phyloP scores from a whole-genome alignment of 37 sponge, comb jelly and placozoan species.

The Halichondria panicea region DNA sequence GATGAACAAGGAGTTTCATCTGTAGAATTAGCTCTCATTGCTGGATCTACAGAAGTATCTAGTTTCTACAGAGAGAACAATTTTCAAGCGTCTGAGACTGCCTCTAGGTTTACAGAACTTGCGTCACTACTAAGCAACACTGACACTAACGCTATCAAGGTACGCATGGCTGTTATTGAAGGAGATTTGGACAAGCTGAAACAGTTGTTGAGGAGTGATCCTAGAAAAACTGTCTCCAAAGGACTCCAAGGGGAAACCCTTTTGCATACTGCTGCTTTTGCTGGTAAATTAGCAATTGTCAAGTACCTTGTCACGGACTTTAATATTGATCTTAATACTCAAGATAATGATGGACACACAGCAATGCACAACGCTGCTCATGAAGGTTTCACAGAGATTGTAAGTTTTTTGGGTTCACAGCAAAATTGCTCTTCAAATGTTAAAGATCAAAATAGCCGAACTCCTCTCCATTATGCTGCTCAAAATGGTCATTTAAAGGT shows the following conservation, averaged over 20 bases:
- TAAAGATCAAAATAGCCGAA: constrained; percentile 36
- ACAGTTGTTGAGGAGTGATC: not conserved
- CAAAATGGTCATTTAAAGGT: constrained; percentile 48
- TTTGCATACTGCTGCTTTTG: constrained; percentile 40
- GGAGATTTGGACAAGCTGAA: constrained; percentile 40
- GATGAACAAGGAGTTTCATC: constrained; percentile 23
- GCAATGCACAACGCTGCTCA: constrained; percentile 42
- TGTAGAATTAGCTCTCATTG: constrained; percentile 13
- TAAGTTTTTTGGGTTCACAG: constrained; percentile 15
- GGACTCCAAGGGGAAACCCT: constrained; percentile 37
- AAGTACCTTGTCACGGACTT: constrained; percentile 28
- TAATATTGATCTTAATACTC: constrained; percentile 6
- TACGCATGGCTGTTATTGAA: not conserved
- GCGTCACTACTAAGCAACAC: not conserved
- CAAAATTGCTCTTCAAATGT: constrained; percentile 17
- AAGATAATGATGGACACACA: constrained; percentile 44
- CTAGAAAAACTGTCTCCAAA: not conserved
- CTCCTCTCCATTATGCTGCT: constrained; percentile 39
- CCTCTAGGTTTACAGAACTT: no score
- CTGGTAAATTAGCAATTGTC: constrained; percentile 18
- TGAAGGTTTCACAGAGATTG: constrained; percentile 31
- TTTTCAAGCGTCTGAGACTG: not conserved
- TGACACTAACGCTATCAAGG: not conserved
- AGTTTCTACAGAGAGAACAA: not conserved
- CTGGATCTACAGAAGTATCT: not conserved